Base-by-base conservation (phyloP, 2,888 invertebrate species). In the Dexiosoma caninum region DNA sequence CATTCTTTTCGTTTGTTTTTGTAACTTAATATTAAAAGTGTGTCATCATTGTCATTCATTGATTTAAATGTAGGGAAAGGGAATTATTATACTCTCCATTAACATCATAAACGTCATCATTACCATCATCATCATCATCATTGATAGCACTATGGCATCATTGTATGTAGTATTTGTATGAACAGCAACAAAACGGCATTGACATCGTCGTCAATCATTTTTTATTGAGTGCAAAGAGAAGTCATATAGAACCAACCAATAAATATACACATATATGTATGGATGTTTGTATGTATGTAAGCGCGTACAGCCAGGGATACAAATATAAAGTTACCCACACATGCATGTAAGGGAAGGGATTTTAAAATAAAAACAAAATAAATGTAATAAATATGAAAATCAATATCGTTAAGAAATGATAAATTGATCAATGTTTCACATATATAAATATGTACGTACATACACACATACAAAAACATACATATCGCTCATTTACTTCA, bases 171-270 rank as follows among this genome's bases (percentile, higher is more conserved):
- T 42, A 62, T 69, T 69, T 60, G 35, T 51, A 77, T 77, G 69
- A 57, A 69, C 72, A 62, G 55, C 59, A 37, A 37, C 14, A 57
- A 55, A 27, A 44, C 62, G 77, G 59, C 81, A 80, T 71, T 80
- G 76, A 77, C 71, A 81, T 75, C 66, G 75, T 81, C 77, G 77
- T 81, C 72, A 72, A 81, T 81, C 81, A 77, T 72, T 67, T 67
- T 62, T 81, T 76, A 59, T 72, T 59, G 42, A 16, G 44, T 51
- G 66, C 49, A 6, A 49, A 60, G 70, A 27, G 27, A 66, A 57
- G 57, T 57, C 64, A 66, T 30, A 55, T 62, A 44, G 35, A 51
- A 44, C 10, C 59, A 72, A 44, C n/a, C 32, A 40, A 32, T 14
- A 46, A 30, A 21, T 12, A 21, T 12, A 53, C 30, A 60, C 37